Base-by-base conservation (phyloP, 2,113 vertebrate genomes). In the Osmerus eperlanus region DNA sequence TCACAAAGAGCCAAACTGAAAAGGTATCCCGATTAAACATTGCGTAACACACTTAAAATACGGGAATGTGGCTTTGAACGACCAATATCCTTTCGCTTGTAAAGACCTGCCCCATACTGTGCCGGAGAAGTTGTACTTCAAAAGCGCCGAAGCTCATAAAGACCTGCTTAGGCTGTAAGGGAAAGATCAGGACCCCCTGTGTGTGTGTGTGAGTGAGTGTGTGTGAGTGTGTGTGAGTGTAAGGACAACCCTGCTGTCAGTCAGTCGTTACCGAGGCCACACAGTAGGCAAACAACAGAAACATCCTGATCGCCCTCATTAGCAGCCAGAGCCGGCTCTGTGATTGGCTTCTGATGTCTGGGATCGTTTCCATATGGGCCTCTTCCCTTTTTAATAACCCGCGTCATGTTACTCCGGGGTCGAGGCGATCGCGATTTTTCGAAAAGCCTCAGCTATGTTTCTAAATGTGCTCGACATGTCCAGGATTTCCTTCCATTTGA, bases 301-400 rank as follows among this genome's bases (percentile, higher is more conserved):
- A 84, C 52, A 66, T 85, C 86, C 89, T 64, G 67, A 81, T 81
- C 78, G 78, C 86, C 73, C 87, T 91, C 79, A 91, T 91, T 91
- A 90, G 84, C 83, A 85, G 77, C 71, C 28, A 61, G 70, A 65
- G 64, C 55, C 67, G 76, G 23, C 77, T 56, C 66, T 84, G 78
- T 88, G 74, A 84, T 86, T 87, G 84, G 80, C 85, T 83, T 54
- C 73, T 54, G 23, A 65, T 80, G 74, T 68, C 78, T n/a, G 13
- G 69, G 67, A 91, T 92, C 79, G 82, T 81, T 91, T 91, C 91
- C 90, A 92, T 87, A 89, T 91, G 91, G 83, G 77, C 81, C 76
- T 75, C 74, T 83, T 89, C 77, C 79, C 87, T 84, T 84, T 85
- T 84, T 86, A 87, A 90, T 90, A 88, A 83, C 78, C 75, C 79